A percentile compares a stretch with the other conserved stretches of the same genome.
Conservation (phyloP, 2,888 invertebrate genomes). For the Dicroscelio sp. region DNA sequence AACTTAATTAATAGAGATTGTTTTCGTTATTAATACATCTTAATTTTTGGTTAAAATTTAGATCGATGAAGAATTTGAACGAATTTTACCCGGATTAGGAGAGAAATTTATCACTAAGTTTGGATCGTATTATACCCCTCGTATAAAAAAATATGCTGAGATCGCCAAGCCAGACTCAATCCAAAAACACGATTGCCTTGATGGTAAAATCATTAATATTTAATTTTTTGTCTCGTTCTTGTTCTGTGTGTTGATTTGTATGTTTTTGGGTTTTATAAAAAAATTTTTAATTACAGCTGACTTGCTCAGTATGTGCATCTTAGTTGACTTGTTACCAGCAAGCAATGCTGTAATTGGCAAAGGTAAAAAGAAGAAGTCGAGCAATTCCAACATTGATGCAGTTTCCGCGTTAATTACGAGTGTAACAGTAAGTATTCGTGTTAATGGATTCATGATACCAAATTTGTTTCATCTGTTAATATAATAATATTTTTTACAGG, state of each 20-base stretch:
- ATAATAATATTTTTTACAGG: constrained; percentile 10
- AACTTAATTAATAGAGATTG: too few species aligned
- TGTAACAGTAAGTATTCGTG: constrained; percentile 37
- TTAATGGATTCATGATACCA: background rate
- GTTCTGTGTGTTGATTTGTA: too few species aligned
- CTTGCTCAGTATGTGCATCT: background rate
- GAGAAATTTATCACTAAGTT: constrained; percentile 40
- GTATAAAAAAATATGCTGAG: constrained; percentile 22
- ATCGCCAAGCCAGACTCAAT: background rate
- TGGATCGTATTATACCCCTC: constrained; percentile 10
- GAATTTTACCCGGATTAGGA: background rate
- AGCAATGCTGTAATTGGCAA: constrained; percentile 38
- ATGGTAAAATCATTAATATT: constrained; percentile 13
- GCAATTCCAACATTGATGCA: background rate
- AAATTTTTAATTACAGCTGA: constrained; percentile 21
- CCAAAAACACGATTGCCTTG: background rate
- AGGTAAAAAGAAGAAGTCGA: constrained; percentile 10
- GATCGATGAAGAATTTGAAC: constrained; percentile 52
- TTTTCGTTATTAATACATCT: background rate
- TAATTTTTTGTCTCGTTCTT: too few species aligned
- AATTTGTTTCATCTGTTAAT: background rate
- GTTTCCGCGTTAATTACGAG: constrained; percentile 15
- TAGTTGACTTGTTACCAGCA: constrained; percentile 35
- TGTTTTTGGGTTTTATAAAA: too few species aligned
- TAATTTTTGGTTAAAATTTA: background rate